Conservation (phyloP, 2,113 vertebrate species). For the Neodontobutis hainanensis region DNA sequence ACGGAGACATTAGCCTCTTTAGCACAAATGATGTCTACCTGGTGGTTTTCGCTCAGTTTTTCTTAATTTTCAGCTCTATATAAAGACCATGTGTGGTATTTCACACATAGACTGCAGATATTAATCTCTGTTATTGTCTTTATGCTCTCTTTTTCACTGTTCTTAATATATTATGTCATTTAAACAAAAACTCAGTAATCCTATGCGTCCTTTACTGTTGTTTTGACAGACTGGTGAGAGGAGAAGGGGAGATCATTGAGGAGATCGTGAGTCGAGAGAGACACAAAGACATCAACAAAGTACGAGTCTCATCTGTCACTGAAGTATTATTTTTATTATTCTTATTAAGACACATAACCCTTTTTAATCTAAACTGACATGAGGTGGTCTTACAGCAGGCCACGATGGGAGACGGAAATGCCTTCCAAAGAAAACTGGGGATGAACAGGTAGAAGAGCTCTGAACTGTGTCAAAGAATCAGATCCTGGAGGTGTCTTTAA, state of each 20-base stretch:
- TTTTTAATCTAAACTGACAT: background rate
- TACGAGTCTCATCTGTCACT: conserved; percentile 43
- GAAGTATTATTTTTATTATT: background rate
- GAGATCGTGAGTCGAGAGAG: conserved; percentile 93
- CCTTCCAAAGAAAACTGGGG: conserved; percentile 88
- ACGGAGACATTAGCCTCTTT: no score
- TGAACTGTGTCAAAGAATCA: background rate
- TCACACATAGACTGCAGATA: no score
- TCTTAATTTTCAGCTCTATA: no score
- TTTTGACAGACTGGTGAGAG: conserved; percentile 87
- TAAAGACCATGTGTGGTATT: no score
- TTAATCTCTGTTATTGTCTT: no score
- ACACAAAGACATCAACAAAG: conserved; percentile 96
- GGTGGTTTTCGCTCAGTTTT: no score
- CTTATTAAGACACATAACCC: background rate
- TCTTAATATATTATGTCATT: no score
- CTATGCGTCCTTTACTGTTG: background rate
- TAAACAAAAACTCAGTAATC: background rate
- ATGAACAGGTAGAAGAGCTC: conserved; percentile 65
- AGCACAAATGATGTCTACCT: no score
- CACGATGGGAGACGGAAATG: conserved; percentile 86
- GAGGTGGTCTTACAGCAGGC: conserved; percentile 81
- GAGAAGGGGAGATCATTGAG: conserved; percentile 94
- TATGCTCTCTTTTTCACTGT: no score
- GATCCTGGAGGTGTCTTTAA: no score